Conservation (phyloP, 2,888 invertebrate species). For the Drosophila mettleri region DNA sequence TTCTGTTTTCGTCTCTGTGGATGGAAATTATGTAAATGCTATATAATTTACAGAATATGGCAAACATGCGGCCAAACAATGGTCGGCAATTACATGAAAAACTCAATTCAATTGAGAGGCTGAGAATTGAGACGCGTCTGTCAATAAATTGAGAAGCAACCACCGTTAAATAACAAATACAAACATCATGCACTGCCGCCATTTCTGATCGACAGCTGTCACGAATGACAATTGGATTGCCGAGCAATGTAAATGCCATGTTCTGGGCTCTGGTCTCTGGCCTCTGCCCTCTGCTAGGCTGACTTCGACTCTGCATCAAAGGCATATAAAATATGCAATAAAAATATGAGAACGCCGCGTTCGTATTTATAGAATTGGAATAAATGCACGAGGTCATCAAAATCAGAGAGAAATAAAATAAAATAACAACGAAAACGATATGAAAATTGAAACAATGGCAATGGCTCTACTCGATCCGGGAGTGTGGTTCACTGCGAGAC, state of each 20-base stretch:
- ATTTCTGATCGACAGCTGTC: conserved; percentile 84
- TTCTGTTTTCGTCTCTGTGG: not conserved
- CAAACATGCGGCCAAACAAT: conserved; percentile 71
- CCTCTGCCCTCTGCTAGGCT: not conserved
- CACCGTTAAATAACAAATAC: conserved; percentile 50
- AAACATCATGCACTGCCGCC: conserved; percentile 66
- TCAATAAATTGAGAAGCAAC: conserved; percentile 64
- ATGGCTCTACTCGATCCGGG: conserved; percentile 17
- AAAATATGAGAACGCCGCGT: conserved; percentile 65
- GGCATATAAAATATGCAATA: conserved; percentile 73
- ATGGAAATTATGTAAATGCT: conserved; percentile 43
- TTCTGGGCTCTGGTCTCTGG: not conserved
- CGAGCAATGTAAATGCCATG: conserved; percentile 12
- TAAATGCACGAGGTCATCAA: conserved; percentile 73
- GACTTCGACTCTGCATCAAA: conserved; percentile 25
- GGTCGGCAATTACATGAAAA: conserved; percentile 70
- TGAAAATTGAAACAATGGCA: conserved; percentile 75
- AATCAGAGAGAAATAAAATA: conserved; percentile 55
- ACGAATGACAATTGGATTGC: conserved; percentile 80
- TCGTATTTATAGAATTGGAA: conserved; percentile 63
- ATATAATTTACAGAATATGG: conserved; percentile 72
- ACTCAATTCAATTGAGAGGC: conserved; percentile 52
- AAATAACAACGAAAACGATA: conserved; percentile 54
- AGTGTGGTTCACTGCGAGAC: conserved; percentile 31
- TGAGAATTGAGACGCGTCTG: conserved; percentile 38